Evolutionary conservation across 2,797 vertebrate species (phyloP), one percentile per base, ranked within the genome.

Genomic region (Fistularia commersonii): DNA sequence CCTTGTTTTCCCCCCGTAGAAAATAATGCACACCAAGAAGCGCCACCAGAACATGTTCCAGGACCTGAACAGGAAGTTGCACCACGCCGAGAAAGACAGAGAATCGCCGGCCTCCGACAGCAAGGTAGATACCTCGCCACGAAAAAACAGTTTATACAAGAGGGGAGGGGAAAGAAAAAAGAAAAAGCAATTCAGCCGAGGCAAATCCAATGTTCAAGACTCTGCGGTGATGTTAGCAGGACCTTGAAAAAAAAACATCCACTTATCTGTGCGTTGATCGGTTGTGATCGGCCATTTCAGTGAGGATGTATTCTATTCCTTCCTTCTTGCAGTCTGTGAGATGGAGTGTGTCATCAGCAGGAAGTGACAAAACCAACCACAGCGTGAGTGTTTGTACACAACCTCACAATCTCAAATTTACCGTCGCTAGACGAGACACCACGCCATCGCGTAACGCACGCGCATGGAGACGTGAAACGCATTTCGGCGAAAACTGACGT

Each of bases 11-110:
- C 49, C 66, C 35, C 49, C 80, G 8, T 61, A 99, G 97, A 99
- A 98, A 90, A 98, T 99, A 79, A 99, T 99, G 97, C 97, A 99
- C 90, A 99, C 97, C 3, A 92, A 96, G 76, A 99, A 99, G 81
- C 93, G 97, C 62, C 97, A 99, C 86, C 97, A 99, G 84, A 97
- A 99, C 90, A 98, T 99, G 97, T 98, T 99, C 85, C 97, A 99
- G 84, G 97, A 99, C 82, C 90, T 99, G 41, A 99, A 97, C 89
- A 93, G 95, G 84, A 99, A 97, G 82, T 76, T 98, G 59, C 97
- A 99, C 87, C 95, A 97, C 0, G 89, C 92, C 44, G 95, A 97
- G 48, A 97, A 96, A 80, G 96, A 98, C 71, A 92, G 96, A 80
- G 96, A 99, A 43, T 95, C 90, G 0, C 93, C 92, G n/a, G 90